Evolutionary conservation across 2,113 vertebrate species (phyloP).

Genomic region (Australoheros scitulus): DNA sequence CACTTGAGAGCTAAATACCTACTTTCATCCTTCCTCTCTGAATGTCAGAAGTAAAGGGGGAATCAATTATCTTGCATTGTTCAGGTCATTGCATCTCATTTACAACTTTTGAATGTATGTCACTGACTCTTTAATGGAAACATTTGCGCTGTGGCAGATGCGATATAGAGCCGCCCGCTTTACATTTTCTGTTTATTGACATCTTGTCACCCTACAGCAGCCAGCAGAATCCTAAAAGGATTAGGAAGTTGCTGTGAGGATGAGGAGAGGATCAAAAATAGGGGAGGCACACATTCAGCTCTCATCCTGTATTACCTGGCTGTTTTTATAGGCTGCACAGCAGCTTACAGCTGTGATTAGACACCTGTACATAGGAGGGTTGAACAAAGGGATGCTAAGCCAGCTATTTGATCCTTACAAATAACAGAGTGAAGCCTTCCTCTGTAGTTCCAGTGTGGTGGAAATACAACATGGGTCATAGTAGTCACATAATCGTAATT

Average conservation of each 20-base stretch:
- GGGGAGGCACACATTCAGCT: conserved; percentile 6
- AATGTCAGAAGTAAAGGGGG: neutral
- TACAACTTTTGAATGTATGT: neutral
- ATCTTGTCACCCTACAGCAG: neutral
- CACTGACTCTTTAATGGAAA: neutral
- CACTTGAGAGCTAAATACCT: neutral
- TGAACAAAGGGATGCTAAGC: neutral
- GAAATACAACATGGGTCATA: too few species aligned
- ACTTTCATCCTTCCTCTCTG: neutral
- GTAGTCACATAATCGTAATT: too few species aligned
- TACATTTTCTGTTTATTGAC: neutral
- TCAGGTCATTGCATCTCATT: neutral
- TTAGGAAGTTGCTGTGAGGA: conserved; percentile 2
- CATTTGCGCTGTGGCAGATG: neutral
- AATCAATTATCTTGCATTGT: neutral
- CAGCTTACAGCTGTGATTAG: conserved; percentile 3
- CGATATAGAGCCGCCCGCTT: neutral
- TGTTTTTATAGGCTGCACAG: neutral
- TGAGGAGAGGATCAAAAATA: neutral
- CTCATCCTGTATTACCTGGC: neutral
- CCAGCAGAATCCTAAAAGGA: neutral
- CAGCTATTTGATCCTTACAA: too few species aligned
- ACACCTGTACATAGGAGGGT: neutral
- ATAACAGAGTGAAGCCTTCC: too few species aligned
- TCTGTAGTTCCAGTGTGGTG: too few species aligned